Base-by-base conservation (phyloP, 2,113 vertebrate species). In the Corythoichthys haematopterus region DNA sequence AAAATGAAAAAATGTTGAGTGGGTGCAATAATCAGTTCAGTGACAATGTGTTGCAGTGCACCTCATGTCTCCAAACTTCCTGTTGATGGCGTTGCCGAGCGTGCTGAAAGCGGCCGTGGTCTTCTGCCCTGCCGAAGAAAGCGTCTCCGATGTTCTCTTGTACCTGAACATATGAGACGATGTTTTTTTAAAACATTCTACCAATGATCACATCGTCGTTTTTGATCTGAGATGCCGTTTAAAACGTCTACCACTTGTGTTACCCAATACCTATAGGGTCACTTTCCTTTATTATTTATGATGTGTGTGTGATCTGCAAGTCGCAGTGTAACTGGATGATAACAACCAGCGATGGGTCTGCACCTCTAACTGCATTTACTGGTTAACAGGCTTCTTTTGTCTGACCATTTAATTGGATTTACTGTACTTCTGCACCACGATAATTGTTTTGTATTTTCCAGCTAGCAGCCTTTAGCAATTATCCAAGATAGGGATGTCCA, bases 51-150 rank as follows among this genome's bases (percentile, higher is more conserved):
- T 62, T 33, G 20, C 10, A 6, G 15, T 20, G 3, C 94, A 99
- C 97, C 96, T 98, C 94, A 99, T 95, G 77, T 99, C 97, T 73
- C 94, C 97, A 0, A 99, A 91, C 84, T 93, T 99, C 91, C 93
- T 95, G 89, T 90, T 94, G 90, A 99, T 94, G 82, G 93, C 91
- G 0, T 91, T 95, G 80, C 97, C 95, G 35, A 99, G 90, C 0
- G 92, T 98, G 86, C 84, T 97, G 88, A 99, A 93, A n/a, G 95
- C 96, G 9, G 93, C 92, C 1, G 95, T 91, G 35, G 97, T 97
- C 79, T 91, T 97, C 84, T 96, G 95, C 69, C 97, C 95, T 0
- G 97, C 97, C 0, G 97, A 96, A 81, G 90, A 94, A 71, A 99
- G 80, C 0, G 95, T 97, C 83, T 98, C 97, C 0, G 97, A 95